A percentile compares a stretch with the other conserved stretches of the same genome.
phyloP scores from a whole-genome alignment of 2,888 invertebrate species.

The Andrena fulva region DNA sequence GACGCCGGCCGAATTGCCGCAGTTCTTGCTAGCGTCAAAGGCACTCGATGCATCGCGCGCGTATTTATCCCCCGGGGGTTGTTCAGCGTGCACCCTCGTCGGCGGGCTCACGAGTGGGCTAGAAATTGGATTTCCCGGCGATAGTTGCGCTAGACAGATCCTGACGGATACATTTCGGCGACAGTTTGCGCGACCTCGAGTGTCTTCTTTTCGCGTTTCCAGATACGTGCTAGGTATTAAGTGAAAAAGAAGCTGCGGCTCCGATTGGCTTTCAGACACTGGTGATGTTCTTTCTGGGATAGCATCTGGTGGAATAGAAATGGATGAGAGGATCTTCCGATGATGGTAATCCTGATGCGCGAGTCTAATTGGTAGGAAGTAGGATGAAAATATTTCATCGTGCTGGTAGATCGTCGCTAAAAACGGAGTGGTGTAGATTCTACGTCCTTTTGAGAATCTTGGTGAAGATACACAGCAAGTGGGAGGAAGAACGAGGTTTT shows the following conservation, averaged over 20 bases:
- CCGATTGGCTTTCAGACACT: too few species aligned
- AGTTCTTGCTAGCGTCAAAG: constrained; percentile 44
- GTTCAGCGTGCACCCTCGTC: constrained; percentile 9
- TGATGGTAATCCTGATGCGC: too few species aligned
- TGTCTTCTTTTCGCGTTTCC: too few species aligned
- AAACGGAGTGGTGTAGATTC: neutral
- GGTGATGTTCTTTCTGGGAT: too few species aligned
- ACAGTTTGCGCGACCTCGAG: neutral
- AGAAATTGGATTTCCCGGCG: constrained; percentile 33
- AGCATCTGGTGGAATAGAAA: too few species aligned
- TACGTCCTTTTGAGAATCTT: neutral
- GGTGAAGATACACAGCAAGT: neutral
- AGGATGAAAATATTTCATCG: neutral
- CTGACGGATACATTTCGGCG: neutral
- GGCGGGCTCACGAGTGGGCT: constrained; percentile 13
- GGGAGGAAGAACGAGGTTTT: neutral
- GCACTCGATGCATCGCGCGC: constrained; percentile 32
- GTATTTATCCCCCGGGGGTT: constrained; percentile 40
- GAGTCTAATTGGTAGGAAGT: neutral
- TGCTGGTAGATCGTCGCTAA: neutral
- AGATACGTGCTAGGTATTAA: too few species aligned
- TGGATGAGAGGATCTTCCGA: too few species aligned
- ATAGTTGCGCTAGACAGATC: constrained; percentile 11
- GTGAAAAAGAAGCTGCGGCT: too few species aligned
- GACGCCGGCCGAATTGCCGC: constrained; percentile 35